Conservation (phyloP, 2,113 vertebrate species). For the Periophthalmus modestus region DNA sequence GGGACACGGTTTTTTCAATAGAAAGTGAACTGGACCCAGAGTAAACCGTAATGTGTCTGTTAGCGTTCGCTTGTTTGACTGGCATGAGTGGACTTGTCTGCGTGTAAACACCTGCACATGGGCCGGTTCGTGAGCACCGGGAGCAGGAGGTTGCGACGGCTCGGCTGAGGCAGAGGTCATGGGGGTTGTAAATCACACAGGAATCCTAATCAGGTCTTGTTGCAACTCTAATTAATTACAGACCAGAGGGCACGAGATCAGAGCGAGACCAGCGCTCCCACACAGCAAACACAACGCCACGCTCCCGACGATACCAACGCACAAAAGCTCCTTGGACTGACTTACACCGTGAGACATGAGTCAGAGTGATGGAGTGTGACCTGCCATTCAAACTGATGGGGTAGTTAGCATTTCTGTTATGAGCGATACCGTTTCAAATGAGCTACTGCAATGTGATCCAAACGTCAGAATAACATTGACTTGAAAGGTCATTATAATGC, state of each 20-base stretch:
- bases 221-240: conserved; percentile 76
- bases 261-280: conserved; percentile 38
- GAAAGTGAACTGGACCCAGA: no score
- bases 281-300: conserved; percentile 40
- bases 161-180: conserved; percentile 59
- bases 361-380: conserved; percentile 20
- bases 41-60: neutral
- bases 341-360: conserved; percentile 12
- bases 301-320: neutral
- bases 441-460: neutral
- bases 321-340: conserved; percentile 20
- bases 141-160: conserved; percentile 32
- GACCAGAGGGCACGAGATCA: conserved; percentile 68
- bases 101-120: conserved; percentile 23
- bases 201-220: conserved; percentile 74
- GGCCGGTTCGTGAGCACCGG: conserved; percentile 24
- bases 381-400: neutral
- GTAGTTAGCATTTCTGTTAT: neutral
- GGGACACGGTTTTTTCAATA: no score
- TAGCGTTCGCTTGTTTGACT: neutral
- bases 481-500: neutral
- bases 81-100: neutral
- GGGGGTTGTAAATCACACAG: conserved; percentile 63
- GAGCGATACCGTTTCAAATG: neutral
- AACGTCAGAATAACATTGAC: neutral